phyloP scores from a whole-genome alignment of 2,797 vertebrate genomes.

The Acrossocheilus wenchowensis region DNA sequence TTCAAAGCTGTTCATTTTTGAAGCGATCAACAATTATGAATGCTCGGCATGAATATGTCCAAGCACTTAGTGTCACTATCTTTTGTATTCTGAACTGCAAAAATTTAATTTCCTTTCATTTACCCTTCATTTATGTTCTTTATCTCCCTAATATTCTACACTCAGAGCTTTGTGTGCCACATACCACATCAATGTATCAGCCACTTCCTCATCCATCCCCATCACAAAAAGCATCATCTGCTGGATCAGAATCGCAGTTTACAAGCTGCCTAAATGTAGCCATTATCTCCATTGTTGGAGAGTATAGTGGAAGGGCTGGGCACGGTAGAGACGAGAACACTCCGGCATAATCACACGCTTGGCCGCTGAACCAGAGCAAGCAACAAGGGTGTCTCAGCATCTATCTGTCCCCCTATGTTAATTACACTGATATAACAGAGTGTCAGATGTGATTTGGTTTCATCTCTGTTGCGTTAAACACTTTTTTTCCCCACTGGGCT shows the following conservation, averaged over 20 bases:
- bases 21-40: neutral
- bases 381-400: conserved; percentile 61
- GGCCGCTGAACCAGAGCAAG: conserved; percentile 68
- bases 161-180: neutral
- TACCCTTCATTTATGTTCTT: neutral
- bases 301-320: conserved; percentile 25
- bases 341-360: conserved; percentile 70
- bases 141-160: conserved; percentile 34
- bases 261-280: conserved; percentile 37
- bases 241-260: conserved; percentile 33
- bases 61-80: neutral
- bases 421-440: conserved; percentile 63
- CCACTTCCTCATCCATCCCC: neutral
- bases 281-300: conserved; percentile 50
- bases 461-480: conserved; percentile 65
- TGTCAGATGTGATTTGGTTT: conserved; percentile 68
- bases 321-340: conserved; percentile 50
- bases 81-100: neutral
- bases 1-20: neutral
- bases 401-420: conserved; percentile 58
- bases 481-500: conserved; percentile 33
- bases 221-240: conserved; percentile 32
- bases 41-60: neutral
- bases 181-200: conserved; percentile 12
- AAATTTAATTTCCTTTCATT: conserved; percentile 29